Percentiles rank a stretch among this genome's conserved stretches.
phyloP scores from a whole-genome alignment of 2,888 invertebrate genomes.

The Sinhomidia bicolor region DNA sequence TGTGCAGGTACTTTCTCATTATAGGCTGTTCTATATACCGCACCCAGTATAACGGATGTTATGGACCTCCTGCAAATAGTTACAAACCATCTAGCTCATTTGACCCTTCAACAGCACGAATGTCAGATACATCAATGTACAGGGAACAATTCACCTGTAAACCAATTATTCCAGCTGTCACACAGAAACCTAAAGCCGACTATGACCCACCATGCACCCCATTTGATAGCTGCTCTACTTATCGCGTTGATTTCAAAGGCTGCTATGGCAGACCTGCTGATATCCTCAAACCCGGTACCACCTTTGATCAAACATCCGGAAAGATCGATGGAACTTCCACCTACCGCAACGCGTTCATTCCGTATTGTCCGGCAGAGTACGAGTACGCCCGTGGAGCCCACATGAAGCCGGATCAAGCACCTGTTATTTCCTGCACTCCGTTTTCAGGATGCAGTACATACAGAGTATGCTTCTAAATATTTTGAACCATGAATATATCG shows the following conservation, averaged over 20 bases:
- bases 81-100: slow-evolving; percentile 66
- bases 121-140: slow-evolving; percentile 73
- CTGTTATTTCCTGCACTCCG: slow-evolving; percentile 30
- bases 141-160: slow-evolving; percentile 68
- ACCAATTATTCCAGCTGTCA: slow-evolving; percentile 53
- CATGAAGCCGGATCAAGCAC: slow-evolving; percentile 42
- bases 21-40: slow-evolving; percentile 71
- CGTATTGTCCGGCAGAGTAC: slow-evolving; percentile 52
- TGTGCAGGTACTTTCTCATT: too few species aligned
- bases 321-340: slow-evolving; percentile 35
- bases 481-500: neutral
- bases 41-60: slow-evolving; percentile 65
- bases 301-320: slow-evolving; percentile 19
- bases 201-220: slow-evolving; percentile 44
- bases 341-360: slow-evolving; percentile 43
- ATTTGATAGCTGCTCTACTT: slow-evolving; percentile 44
- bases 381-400: slow-evolving; percentile 44
- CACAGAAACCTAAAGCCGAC: slow-evolving; percentile 36
- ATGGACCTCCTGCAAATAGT: slow-evolving; percentile 53
- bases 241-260: slow-evolving; percentile 55
- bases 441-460: slow-evolving; percentile 56
- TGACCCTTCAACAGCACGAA: slow-evolving; percentile 67
- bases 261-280: slow-evolving; percentile 46
- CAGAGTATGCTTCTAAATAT: slow-evolving; percentile 25
- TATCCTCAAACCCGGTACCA: neutral